A percentile compares a stretch with the other conserved stretches of the same genome.
These are phyloP conservation scores for Dicentrarchus labrax DNA, from an alignment of 2,113 vertebrate species.

Conservation along the genomic window DNA sequence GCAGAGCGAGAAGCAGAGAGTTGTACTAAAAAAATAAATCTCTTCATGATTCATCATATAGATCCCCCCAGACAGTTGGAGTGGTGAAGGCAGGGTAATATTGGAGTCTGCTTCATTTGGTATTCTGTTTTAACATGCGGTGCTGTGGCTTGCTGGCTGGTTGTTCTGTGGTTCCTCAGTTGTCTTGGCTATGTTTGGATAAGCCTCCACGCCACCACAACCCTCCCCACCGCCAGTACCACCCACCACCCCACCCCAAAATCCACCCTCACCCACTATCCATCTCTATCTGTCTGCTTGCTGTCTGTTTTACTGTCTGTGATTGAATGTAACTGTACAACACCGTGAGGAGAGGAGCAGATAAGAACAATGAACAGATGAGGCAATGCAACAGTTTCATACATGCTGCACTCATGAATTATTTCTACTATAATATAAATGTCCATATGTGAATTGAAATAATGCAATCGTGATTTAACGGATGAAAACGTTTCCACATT, in stretches of 20 bases:
- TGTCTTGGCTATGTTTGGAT: slow-evolving; percentile 76
- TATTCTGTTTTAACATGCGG: slow-evolving; percentile 83
- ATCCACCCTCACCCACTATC: slow-evolving; percentile 46
- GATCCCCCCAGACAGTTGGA: slow-evolving; percentile 85
- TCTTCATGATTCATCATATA: slow-evolving; percentile 91
- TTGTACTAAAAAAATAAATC: slow-evolving; percentile 75
- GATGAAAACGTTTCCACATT: neutral
- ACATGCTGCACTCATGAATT: neutral
- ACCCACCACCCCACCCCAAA: slow-evolving; percentile 27
- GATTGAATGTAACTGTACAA: slow-evolving; percentile 2
- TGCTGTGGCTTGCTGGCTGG: slow-evolving; percentile 76
- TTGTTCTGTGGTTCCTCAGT: slow-evolving; percentile 76
- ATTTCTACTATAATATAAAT: neutral
- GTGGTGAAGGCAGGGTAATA: slow-evolving; percentile 78
- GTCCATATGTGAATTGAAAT: neutral
- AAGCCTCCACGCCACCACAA: slow-evolving; percentile 51
- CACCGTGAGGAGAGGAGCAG: neutral
- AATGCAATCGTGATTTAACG: neutral
- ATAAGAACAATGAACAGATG: neutral
- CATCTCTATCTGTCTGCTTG: slow-evolving; percentile 44
- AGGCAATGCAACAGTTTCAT: neutral
- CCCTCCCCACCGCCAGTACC: neutral
- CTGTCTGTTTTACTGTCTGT: slow-evolving; percentile 35
- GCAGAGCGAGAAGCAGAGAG: slow-evolving; percentile 63
- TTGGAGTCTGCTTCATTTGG: slow-evolving; percentile 84